Base-by-base conservation (phyloP, 2,888 invertebrate genomes). In the Heliconius erato region DNA sequence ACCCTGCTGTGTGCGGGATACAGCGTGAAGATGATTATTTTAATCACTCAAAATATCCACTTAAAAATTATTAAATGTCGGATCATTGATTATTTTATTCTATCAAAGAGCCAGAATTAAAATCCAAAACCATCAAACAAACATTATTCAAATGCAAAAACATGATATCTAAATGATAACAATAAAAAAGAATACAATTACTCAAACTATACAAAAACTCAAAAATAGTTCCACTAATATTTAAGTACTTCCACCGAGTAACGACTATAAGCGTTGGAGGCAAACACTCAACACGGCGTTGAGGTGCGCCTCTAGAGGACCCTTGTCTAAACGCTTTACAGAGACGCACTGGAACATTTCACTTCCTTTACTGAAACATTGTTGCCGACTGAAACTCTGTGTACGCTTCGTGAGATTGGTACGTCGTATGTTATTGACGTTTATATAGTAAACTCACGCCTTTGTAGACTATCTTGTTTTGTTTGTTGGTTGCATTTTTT, bases 281-380 rank as follows among this genome's bases (percentile, higher is more conserved):
- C 80, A 79, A 91, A 91, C 91, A 91, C 91, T 92, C 86, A 82
- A 82, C 79, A 82, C 74, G 80, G 77, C 84, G 88, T 79, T 44
- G 87, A 87, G 87, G 85, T 85, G 86, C 86, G 85, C 86, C 88
- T 86, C 88, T 86, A 83, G 86, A 86, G 92, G 85, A 87, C 88
- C 81, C 92, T 92, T 86, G 88, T 85, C 83, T 90, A 91, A 92
- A 89, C 89, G 90, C 87, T 87, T 79, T 68, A 80, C 59, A 76
- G 49, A 74, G 28, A 28, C 28, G 78, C 23, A 65, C 79, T 72
- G 74, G 80, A 82, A 79, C 44, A 40, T 79, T 82, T 83, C 79
- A 77, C 54, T 82, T 74, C 54, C 49, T 79, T 79, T 82, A 81
- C 80, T 67, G 63, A 81, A 77, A 81, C 77, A 77, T 78, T 78